phyloP scores from a whole-genome alignment of 2,888 invertebrate species.

The Limnephilus marmoratus region DNA sequence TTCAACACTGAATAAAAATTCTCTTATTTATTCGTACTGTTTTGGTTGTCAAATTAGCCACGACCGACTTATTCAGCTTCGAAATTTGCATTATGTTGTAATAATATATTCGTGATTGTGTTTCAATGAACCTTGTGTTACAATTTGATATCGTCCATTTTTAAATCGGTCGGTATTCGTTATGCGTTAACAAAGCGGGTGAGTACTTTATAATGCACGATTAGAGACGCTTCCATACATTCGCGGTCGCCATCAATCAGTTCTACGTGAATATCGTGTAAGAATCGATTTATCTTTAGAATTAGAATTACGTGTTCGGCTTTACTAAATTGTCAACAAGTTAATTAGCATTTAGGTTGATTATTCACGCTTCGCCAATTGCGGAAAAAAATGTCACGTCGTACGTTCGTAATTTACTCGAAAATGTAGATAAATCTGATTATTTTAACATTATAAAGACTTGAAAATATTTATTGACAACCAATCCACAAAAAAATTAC shows the following conservation, averaged over 20 bases:
- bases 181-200: background rate
- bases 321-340: background rate
- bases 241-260: constrained; percentile 10
- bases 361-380: background rate
- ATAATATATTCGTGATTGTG: background rate
- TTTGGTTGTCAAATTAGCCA: background rate
- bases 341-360: background rate
- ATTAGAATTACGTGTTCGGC: background rate
- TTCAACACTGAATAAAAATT: background rate
- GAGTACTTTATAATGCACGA: background rate
- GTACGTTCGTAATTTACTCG: background rate
- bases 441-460: background rate
- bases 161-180: background rate
- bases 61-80: background rate
- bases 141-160: constrained; percentile 25
- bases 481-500: background rate
- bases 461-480: background rate
- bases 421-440: background rate
- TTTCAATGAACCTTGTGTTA: constrained; percentile 22
- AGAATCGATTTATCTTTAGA: constrained; percentile 8
- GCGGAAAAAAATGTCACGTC: background rate
- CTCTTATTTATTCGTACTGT: background rate
- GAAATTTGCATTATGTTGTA: background rate
- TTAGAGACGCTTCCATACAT: constrained; percentile 21
- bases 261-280: constrained; percentile 14